Evolutionary conservation across 2,888 invertebrate species (phyloP).

Genomic region (Phyllotreta striolata): DNA sequence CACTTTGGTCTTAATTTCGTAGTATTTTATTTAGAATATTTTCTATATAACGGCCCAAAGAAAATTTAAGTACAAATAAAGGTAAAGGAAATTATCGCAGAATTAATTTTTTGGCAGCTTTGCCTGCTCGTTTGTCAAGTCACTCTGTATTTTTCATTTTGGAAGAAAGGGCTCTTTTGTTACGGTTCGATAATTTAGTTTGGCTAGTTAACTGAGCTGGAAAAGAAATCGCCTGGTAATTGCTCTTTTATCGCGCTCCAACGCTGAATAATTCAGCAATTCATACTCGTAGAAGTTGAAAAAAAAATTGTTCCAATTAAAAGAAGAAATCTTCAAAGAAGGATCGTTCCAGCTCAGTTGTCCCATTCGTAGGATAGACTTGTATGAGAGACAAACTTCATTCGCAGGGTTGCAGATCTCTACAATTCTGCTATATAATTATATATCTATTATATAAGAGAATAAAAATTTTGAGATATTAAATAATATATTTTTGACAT

Average conservation of each 20-base stretch:
- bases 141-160: slow-evolving; percentile 22
- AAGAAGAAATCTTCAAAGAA: neutral
- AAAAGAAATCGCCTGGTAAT: slow-evolving; percentile 13
- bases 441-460: slow-evolving; percentile 30
- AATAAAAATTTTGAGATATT: slow-evolving; percentile 46
- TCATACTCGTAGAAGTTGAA: neutral
- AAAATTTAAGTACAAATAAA: slow-evolving; percentile 41
- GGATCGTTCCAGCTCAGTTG: slow-evolving; percentile 25
- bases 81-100: slow-evolving; percentile 31
- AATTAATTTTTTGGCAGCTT: slow-evolving; percentile 43
- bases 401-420: slow-evolving; percentile 50
- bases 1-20: slow-evolving; percentile 25
- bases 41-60: slow-evolving; percentile 40
- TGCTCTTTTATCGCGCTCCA: slow-evolving; percentile 3
- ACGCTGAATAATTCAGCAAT: slow-evolving; percentile 8
- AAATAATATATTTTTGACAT: slow-evolving; percentile 64
- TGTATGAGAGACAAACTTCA: slow-evolving; percentile 36
- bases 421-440: slow-evolving; percentile 47
- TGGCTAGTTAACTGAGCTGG: slow-evolving; percentile 30
- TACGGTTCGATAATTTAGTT: slow-evolving; percentile 33
- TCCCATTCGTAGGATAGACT: slow-evolving; percentile 24
- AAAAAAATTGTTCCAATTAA: neutral
- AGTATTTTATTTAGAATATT: slow-evolving; percentile 22
- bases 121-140: slow-evolving; percentile 41
- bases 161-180: slow-evolving; percentile 34